Base-by-base conservation (phyloP, 1,140 invertebrate species). In the Euwallacea fornicatus region DNA sequence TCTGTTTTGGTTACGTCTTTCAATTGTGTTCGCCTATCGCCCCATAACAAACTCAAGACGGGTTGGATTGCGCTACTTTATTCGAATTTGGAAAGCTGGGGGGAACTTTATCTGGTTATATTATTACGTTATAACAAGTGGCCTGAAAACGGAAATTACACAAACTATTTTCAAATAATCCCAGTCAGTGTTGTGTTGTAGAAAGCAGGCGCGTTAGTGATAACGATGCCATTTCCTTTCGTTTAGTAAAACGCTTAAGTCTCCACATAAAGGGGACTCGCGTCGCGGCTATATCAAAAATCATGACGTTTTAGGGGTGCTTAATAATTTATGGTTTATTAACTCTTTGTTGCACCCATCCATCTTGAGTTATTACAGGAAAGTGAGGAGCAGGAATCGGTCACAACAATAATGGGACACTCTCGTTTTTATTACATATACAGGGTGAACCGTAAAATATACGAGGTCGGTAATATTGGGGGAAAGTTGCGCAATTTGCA, bases 161-260 rank as follows among this genome's bases (percentile, higher is more conserved):
- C 76, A 78, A 79, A 79, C 78, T 79, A 79, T 79, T 79, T 79
- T 79, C 78, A 73, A 79, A 79, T 79, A 78, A 76, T 79, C 75
- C 72, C 78, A 77, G 66, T 78, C 75, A 74, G 74, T 79, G 76
- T 79, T 79, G 78, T 76, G 21, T 33, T 33, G 21, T 33, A 33
- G 21, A 33, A 78, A 76, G 58, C 74, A 69, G 53, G 74, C 74
- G 74, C 75, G 75, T 74, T 75, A 46, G 43, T 72, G 75, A 76
- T 76, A 76, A 76, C 75, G 72, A 72, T 65, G 71, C 74, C 72
- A 76, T 76, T 76, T 76, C 75, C 75, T 66, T 75, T 76, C 74
- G 75, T 73, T 76, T 76, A 74, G 73, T 73, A 76, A 72, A 66
- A 69, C 75, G 58, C 74, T 74, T 66, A 65, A 65, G 73, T 66